Evolutionary conservation across 2,888 invertebrate genomes (phyloP).

Genomic region (Amblyjoppa fuscipennis): DNA sequence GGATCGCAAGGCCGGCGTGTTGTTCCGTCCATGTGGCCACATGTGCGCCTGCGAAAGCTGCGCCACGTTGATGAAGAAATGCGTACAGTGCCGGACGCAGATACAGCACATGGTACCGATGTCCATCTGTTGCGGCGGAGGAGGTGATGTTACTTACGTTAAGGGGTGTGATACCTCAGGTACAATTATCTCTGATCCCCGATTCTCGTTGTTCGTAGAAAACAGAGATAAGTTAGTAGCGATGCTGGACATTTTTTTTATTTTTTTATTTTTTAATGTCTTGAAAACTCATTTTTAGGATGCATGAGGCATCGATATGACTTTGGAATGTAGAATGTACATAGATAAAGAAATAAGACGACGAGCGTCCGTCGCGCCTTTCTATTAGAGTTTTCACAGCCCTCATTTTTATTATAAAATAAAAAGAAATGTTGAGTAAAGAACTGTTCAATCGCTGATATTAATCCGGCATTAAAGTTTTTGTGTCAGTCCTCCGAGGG

Average conservation of each 20-base stretch:
- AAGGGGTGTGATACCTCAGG: conserved; percentile 78
- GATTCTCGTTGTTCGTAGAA: conserved; percentile 23
- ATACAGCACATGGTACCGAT: conserved; percentile 90
- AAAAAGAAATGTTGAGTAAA: neutral
- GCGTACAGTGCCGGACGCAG: conserved; percentile 96
- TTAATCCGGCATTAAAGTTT: neutral
- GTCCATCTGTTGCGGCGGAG: conserved; percentile 86
- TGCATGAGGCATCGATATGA: neutral
- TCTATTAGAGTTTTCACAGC: neutral
- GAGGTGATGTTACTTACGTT: conserved; percentile 80
- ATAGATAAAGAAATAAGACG: neutral
- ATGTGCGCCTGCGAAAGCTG: conserved; percentile 97
- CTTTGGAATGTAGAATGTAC: neutral
- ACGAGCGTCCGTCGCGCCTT: neutral
- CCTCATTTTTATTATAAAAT: neutral
- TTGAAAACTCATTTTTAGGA: conserved; percentile 9
- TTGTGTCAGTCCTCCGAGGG: neutral
- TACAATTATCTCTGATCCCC: conserved; percentile 64
- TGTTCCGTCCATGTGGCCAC: conserved; percentile 98
- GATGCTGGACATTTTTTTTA: neutral
- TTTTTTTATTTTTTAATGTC: neutral
- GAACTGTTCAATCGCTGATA: neutral
- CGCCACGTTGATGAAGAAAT: conserved; percentile 98
- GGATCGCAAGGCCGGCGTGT: conserved; percentile 95
- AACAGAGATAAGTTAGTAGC: conserved; percentile 27